phyloP scores from a whole-genome alignment of 2,888 invertebrate genomes.

The Leucania comma region DNA sequence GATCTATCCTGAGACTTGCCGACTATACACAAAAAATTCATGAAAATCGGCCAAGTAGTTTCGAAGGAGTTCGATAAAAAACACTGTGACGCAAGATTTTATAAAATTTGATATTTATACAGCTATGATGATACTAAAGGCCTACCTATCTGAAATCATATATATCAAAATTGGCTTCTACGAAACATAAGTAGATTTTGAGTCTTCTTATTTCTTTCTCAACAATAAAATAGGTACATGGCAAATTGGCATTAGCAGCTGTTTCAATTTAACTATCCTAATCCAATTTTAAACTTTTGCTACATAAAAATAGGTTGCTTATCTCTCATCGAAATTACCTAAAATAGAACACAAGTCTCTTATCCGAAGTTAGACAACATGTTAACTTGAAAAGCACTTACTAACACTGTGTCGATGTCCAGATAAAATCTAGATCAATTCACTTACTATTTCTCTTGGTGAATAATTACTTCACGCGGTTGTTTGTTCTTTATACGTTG shows the following conservation, averaged over 20 bases:
- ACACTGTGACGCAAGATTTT: too few species aligned
- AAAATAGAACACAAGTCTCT: constrained; percentile 46
- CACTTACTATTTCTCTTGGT: constrained; percentile 75
- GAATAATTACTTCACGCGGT: constrained; percentile 77
- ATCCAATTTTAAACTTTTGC: not conserved
- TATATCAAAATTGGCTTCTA: too few species aligned
- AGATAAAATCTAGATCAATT: constrained; percentile 79
- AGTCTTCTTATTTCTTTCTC: too few species aligned
- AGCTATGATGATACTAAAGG: too few species aligned
- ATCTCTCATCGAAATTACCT: constrained; percentile 43
- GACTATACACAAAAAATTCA: too few species aligned
- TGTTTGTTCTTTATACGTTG: constrained; percentile 48
- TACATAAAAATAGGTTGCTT: not conserved
- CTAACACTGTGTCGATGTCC: constrained; percentile 65
- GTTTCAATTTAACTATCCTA: not conserved
- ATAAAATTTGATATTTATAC: too few species aligned
- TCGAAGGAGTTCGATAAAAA: too few species aligned
- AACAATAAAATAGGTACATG: not conserved
- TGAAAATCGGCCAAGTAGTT: too few species aligned
- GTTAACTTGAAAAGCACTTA: constrained; percentile 66
- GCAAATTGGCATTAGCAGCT: not conserved
- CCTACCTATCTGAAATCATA: too few species aligned
- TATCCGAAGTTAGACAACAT: constrained; percentile 36
- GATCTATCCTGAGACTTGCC: too few species aligned
- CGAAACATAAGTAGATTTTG: too few species aligned